Evolutionary conservation across 2,113 vertebrate species (phyloP).

Genomic region (Bubo bubo): DNA sequence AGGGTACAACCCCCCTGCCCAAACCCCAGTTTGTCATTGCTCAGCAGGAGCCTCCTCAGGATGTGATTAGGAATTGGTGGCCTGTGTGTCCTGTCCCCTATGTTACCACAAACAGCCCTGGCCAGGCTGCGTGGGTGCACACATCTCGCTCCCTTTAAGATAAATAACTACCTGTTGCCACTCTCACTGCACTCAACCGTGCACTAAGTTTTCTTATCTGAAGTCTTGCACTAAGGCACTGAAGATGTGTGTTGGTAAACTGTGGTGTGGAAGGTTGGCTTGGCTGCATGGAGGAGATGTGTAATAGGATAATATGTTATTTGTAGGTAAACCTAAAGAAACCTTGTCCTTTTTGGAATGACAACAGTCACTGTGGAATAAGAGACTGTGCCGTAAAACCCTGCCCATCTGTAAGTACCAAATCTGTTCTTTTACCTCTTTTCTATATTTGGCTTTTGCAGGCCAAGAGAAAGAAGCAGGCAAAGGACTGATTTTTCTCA

Average conservation of each 20-base stretch:
- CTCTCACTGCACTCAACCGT: not conserved
- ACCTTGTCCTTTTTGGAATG: slow-evolving; percentile 91
- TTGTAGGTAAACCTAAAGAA: slow-evolving; percentile 90
- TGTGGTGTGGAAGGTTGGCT: not conserved
- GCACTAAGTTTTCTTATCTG: not conserved
- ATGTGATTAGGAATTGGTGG: not conserved
- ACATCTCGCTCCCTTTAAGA: not conserved
- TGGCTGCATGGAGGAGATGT: not conserved
- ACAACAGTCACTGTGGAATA: slow-evolving; percentile 84
- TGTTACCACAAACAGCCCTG: not conserved
- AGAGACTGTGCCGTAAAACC: slow-evolving; percentile 88
- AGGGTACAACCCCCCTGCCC: not conserved
- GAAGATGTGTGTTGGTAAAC: not conserved
- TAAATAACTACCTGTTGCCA: not conserved
- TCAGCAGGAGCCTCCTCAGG: not conserved
- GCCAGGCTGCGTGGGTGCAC: too few relatives aligned
- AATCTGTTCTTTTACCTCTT: not conserved
- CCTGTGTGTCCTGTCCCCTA: not conserved
- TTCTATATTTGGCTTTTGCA: not conserved
- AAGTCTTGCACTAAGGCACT: not conserved
- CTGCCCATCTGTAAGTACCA: slow-evolving; percentile 84
- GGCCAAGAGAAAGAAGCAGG: not conserved
- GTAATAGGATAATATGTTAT: not conserved
- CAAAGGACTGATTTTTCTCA: not conserved
- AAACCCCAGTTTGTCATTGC: not conserved